Evolutionary conservation across 2,797 vertebrate species (phyloP).

Genomic region (Hoplostethus atlanticus): DNA sequence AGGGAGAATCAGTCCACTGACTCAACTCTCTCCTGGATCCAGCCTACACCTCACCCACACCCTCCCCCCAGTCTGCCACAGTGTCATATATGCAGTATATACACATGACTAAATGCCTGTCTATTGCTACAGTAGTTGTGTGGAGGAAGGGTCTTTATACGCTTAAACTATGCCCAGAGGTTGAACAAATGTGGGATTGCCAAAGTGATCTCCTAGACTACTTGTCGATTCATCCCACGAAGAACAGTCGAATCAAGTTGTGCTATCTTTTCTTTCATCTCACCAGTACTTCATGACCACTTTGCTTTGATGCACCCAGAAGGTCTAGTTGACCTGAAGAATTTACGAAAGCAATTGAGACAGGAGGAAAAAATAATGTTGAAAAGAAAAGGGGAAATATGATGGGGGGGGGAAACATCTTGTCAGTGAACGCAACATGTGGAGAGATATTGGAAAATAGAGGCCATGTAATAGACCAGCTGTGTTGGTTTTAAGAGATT

Average conservation of each 20-base stretch:
- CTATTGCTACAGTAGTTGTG: not conserved
- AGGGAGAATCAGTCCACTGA: too few species aligned
- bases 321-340: not conserved
- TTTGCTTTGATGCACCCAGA: too few species aligned
- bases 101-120: not conserved
- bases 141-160: not conserved
- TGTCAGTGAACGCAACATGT: constrained; percentile 2
- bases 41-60: too few species aligned
- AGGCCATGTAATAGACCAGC: constrained; percentile 35
- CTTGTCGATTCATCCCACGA: not conserved
- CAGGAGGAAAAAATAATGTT: not conserved
- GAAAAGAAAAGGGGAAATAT: not conserved
- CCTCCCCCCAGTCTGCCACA: too few species aligned
- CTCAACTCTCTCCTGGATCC: too few species aligned
- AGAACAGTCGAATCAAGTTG: not conserved
- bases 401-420: not conserved
- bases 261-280: too few species aligned
- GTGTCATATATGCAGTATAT: not conserved
- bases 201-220: not conserved
- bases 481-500: constrained; percentile 60
- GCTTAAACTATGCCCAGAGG: too few species aligned
- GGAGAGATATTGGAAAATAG: not conserved
- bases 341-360: not conserved
- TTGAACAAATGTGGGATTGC: not conserved
- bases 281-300: too few species aligned